Base-by-base conservation (phyloP, 2,113 vertebrate genomes). In the Callospermophilus lateralis region DNA sequence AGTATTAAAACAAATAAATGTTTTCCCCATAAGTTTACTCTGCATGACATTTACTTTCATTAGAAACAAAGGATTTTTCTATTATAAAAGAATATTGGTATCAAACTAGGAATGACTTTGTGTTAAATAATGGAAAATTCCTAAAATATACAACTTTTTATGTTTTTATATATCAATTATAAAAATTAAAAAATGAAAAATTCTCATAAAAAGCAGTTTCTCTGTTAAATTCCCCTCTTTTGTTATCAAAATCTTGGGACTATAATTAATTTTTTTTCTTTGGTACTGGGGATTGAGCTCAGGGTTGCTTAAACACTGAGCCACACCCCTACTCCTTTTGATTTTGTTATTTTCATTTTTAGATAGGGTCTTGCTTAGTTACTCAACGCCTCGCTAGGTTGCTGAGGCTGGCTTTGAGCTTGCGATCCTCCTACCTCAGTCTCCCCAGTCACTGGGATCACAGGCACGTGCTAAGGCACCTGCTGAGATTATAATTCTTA, bases 1-100 rank as follows among this genome's bases (percentile, higher is more conserved):
- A 51, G 48, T 51, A 51, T 51, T 51, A 3, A 13, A 51, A 13
- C 48, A 51, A 58, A 84, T 91, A 37, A 95, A 6, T 72, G 37
- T 2, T 87, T 94, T 93, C 81, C n/a, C 3, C 15, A 78, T 63
- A 68, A 55, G 63, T 78, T 89, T 83, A 58, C 30, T 73, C 11
- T 76, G 26, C 13, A 53, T 39, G 30, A 51, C 91, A 90, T 85
- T 61, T 51, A 88, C 88, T 84, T 77, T 89, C 73, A 84, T 63
- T 87, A 65, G 26, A 58, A 65, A n/a, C 20, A 85, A 89, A 92
- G 20, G 58, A 30, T 67, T 67, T 90, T 88, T 70, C 42, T 81
- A 53, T 28, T 86, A 68, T 85, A 76, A 93, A 95, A 81, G 1
- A 79, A 55, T 80, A 92, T 67, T 88, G 48, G 48, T 37, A 84